Evolutionary conservation across 1,140 invertebrate species (phyloP).

Genomic region (Cyphomyrmex costatus): DNA sequence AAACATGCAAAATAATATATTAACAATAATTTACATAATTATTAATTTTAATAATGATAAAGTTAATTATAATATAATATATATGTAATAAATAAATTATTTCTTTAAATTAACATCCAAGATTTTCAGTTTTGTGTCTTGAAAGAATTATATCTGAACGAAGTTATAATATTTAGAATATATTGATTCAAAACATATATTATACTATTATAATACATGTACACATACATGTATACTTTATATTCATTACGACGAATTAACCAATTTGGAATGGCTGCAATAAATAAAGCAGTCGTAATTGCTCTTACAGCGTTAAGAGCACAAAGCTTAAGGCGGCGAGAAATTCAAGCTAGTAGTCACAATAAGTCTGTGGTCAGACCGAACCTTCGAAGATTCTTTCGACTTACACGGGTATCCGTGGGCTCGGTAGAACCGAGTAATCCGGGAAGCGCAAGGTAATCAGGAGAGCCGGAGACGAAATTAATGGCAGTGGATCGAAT

Average conservation of each 20-base stretch:
- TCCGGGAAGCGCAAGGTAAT: slow-evolving; percentile 76
- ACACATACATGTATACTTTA: background rate
- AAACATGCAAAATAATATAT: background rate
- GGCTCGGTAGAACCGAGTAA: slow-evolving; percentile 65
- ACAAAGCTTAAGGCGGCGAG: slow-evolving; percentile 12
- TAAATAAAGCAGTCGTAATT: background rate
- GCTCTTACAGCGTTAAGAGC: slow-evolving; percentile 17
- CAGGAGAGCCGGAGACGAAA: slow-evolving; percentile 73
- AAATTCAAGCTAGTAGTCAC: slow-evolving; percentile 53
- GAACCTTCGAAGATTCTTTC: slow-evolving; percentile 68
- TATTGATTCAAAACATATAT: slow-evolving; percentile 8
- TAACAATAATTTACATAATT: slow-evolving; percentile 1
- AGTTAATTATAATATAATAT: background rate
- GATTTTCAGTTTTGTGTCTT: background rate
- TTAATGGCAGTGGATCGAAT: slow-evolving; percentile 77
- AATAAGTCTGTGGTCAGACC: slow-evolving; percentile 69
- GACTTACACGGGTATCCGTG: slow-evolving; percentile 20
- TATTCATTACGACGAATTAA: background rate
- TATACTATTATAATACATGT: background rate
- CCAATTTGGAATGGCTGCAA: background rate
- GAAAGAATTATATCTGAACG: background rate
- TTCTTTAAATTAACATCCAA: background rate
- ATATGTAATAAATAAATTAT: background rate
- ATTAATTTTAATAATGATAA: background rate
- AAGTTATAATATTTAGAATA: slow-evolving; percentile 7